Conservation (phyloP, 1,140 invertebrate species). For the Forficula auricularia region DNA sequence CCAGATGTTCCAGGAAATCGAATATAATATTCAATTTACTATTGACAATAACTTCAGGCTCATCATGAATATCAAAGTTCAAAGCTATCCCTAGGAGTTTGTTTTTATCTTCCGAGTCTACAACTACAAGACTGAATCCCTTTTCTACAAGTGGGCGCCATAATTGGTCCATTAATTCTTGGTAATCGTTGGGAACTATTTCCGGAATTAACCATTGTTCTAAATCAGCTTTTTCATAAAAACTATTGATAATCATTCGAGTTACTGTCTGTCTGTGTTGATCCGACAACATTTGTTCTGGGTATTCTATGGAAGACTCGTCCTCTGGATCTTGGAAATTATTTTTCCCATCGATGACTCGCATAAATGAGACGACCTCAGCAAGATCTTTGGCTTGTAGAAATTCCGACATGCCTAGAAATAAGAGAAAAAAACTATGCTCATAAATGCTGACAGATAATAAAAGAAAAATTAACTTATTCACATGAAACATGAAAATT, state of each 20-base stretch:
- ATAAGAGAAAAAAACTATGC: slow-evolving; percentile 1
- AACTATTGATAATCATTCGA: slow-evolving; percentile 65
- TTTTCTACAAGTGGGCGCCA: slow-evolving; percentile 48
- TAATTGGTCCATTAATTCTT: slow-evolving; percentile 39
- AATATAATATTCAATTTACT: slow-evolving; percentile 53
- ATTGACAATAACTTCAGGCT: slow-evolving; percentile 47
- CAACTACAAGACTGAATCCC: slow-evolving; percentile 32
- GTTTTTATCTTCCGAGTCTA: slow-evolving; percentile 27
- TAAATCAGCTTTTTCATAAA: slow-evolving; percentile 66
- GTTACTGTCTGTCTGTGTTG: background rate
- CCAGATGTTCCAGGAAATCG: slow-evolving; percentile 57
- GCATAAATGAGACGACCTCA: slow-evolving; percentile 27
- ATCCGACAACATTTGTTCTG: background rate
- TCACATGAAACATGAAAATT: too few relatives aligned
- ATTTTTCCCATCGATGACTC: background rate
- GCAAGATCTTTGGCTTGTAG: slow-evolving; percentile 49
- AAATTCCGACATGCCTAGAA: slow-evolving; percentile 56
- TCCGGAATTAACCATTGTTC: slow-evolving; percentile 53
- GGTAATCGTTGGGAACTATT: slow-evolving; percentile 44
- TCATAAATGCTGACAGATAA: too few relatives aligned
- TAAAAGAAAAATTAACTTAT: too few relatives aligned
- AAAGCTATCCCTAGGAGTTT: slow-evolving; percentile 43
- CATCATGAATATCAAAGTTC: slow-evolving; percentile 61
- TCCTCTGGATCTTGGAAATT: too few relatives aligned
- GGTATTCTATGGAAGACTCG: too few relatives aligned